Conservation (phyloP, 2,113 vertebrate genomes). For the Cyanistes caeruleus region DNA sequence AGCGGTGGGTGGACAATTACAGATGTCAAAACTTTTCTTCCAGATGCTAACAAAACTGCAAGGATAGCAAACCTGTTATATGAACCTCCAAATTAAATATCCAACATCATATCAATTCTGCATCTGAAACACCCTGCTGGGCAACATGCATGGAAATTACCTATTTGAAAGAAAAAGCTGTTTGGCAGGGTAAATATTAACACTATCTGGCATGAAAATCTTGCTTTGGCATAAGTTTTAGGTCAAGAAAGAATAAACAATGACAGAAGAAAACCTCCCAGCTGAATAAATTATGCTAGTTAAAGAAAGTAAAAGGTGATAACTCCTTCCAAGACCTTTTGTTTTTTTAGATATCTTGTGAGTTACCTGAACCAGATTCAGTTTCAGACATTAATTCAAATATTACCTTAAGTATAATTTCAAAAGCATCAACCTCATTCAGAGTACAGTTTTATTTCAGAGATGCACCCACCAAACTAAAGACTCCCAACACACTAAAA, state of each 20-base stretch:
- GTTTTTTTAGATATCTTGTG: not conserved
- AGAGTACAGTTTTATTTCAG: not conserved
- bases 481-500: not conserved
- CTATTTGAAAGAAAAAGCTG: conserved; percentile 30
- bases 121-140: conserved; percentile 11
- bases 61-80: conserved; percentile 9
- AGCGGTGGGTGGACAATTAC: conserved; percentile 52
- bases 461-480: not conserved
- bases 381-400: not conserved
- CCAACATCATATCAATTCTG: conserved; percentile 10
- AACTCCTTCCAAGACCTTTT: not conserved
- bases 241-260: conserved; percentile 15
- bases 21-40: conserved; percentile 51
- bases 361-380: not conserved
- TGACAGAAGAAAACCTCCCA: not conserved
- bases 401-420: not conserved
- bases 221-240: not conserved
- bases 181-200: not conserved
- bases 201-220: conserved; percentile 35
- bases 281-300: not conserved
- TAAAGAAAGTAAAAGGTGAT: not conserved
- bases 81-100: conserved; percentile 29
- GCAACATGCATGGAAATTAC: not conserved
- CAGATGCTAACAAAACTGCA: conserved; percentile 39
- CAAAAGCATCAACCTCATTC: not conserved